Evolutionary conservation across 2,113 vertebrate species (phyloP), one percentile per base, ranked within the genome.

Genomic region (Scomber colias): DNA sequence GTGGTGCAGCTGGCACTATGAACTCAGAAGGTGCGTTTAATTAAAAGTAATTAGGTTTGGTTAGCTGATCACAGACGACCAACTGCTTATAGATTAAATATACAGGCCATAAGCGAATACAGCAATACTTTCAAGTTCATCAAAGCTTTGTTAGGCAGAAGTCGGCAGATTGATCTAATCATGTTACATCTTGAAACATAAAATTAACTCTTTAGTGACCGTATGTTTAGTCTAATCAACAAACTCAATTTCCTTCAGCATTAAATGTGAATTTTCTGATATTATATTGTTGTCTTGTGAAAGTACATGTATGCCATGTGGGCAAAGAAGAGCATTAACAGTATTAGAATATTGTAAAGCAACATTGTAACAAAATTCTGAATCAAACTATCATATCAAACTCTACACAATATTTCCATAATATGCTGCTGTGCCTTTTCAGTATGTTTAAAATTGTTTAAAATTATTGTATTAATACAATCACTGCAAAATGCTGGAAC

Each of bases 11-110:
- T 68, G 83, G 50, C 70, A 57, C 40, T 63, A 65, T 56, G 9
- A n/a, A 77, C 63, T 77, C 50, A 77, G 78, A 72, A 56, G 44
- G 48, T 77, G 63, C 31, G 44, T 45, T 31, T 80, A 64, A 82
- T 72, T 77, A 48, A 49, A 82, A 66, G 53, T 54, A 56, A 77
- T 76, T 69, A 67, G 15, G 55, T 74, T 46, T 74, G 54, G 59
- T 80, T 13, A 82, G 66, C 70, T 75, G 70, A 75, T 78, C 70
- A 75, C 75, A 75, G 59, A 69, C 40, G n/a, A 69, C 27, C 40
- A n/a, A 79, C 63, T 61, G 40, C 40, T 76, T 69, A 40, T 19
- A 56, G 21, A 64, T 44, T 63, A 46, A 46, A 35, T 65, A 31
- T 46, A 27, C 11, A 59, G 59, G 21, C 53, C 49, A 53, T 5